Evolutionary conservation across 2,113 vertebrate genomes (phyloP), one percentile per base, ranked within the genome.

Genomic region (Bostrychus sinensis): DNA sequence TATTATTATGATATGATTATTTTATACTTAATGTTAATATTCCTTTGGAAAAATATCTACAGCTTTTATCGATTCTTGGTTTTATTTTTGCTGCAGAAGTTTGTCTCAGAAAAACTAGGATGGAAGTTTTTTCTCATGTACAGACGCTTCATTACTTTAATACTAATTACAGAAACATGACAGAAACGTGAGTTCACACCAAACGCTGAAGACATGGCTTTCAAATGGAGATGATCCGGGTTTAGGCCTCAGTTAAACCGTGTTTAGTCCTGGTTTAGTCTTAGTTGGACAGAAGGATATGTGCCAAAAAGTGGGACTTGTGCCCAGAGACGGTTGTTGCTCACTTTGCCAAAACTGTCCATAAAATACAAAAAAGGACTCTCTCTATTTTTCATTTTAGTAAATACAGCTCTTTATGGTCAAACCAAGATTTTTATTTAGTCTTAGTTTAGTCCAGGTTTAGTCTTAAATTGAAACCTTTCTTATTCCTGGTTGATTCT

Each of bases 111-210:
- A n/a, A 51, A 51, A 26, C 25, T 28, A n/a, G 16, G 25, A 28
- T 32, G 12, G 3, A 28, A 6, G 23, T 51, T 51, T 51, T 51
- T 51, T 51, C 48, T 51, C 48, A 51, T 51, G 48, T 51, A 51
- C 48, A 51, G 48, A 30, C 1, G 48, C 48, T 51, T 51, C 48
- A n/a, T 32, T 25, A 28, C 16, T 51, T 51, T 51, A 51, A 28
- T 20, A 48, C 23, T 22, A 22, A 46, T 48, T 25, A 50, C 25
- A 26, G 12, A 13, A 28, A 51, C 3, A 16, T 39, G 11, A 39
- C 1, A n/a, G 7, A 6, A 11, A 48, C 48, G 48, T 25, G 16
- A 25, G 7, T 3, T 25, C 14, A 16, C 48, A 51, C 25, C 25
- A 4, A 51, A 25, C 20, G 2, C 45, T 7, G 1, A 32, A 32